Conservation (phyloP, 2,113 vertebrate genomes). For the Eulemur macaco region DNA sequence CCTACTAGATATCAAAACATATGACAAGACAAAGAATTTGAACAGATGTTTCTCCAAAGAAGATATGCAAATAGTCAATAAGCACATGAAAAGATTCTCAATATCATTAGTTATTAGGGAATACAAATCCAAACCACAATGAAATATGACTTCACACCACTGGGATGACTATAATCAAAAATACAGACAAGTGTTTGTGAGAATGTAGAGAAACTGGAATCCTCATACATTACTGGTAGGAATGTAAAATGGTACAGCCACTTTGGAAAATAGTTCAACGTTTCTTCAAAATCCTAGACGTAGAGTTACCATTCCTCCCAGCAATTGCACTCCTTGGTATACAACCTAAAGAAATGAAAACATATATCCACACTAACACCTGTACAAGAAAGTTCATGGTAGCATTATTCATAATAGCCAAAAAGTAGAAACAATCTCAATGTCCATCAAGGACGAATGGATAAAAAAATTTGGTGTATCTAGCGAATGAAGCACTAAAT, state of each 20-base stretch:
- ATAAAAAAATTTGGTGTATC: neutral
- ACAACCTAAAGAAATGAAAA: slow-evolving; percentile 18
- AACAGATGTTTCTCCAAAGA: neutral
- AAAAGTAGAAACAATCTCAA: neutral
- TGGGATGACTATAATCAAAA: neutral
- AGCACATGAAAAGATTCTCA: neutral
- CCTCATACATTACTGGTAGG: neutral
- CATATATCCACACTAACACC: neutral
- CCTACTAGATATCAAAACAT: neutral
- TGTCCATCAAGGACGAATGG: neutral
- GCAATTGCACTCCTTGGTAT: neutral
- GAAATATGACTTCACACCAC: neutral
- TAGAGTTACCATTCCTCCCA: neutral
- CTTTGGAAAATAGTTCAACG: neutral
- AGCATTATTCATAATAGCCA: neutral
- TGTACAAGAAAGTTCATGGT: neutral
- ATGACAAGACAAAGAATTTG: neutral
- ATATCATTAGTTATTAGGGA: neutral
- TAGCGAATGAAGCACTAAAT: neutral
- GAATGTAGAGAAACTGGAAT: neutral
- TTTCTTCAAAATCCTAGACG: neutral
- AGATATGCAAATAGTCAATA: neutral
- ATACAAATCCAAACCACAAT: slow-evolving; percentile 10
- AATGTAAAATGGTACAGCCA: neutral
- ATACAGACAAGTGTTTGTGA: neutral